These are phyloP conservation scores for Mus spretus DNA, from an alignment of 2,797 vertebrate species.

Conservation along the genomic window DNA sequence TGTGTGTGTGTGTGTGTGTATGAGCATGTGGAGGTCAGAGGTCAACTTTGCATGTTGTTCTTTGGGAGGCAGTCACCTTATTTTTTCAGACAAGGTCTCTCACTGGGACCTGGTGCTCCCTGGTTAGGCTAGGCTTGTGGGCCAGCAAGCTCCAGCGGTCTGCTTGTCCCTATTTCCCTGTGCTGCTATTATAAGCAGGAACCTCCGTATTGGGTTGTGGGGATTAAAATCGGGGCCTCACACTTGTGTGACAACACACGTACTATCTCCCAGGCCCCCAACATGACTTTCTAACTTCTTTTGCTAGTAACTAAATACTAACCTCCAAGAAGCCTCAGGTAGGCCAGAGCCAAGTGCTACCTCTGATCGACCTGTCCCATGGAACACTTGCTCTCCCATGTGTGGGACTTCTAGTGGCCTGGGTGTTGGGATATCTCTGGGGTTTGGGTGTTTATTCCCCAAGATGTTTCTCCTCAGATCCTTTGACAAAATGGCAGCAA, in stretches of 20 bases:
- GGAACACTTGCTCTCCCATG: fast-evolving
- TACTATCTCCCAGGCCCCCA: not conserved
- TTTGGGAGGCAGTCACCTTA: not conserved
- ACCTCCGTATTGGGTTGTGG: not conserved
- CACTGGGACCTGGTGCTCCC: not conserved
- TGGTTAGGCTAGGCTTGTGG: not conserved
- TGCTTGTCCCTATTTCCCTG: not conserved
- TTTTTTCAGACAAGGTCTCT: not conserved
- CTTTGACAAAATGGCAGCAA: not conserved
- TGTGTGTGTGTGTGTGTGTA: not conserved
- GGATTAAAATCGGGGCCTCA: not conserved
- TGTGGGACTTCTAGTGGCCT: not conserved
- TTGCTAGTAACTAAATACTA: not conserved
- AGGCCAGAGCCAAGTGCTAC: too few relatives aligned
- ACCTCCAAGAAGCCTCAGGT: not conserved
- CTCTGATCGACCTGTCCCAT: not conserved
- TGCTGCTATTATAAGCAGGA: not conserved
- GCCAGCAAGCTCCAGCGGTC: not conserved
- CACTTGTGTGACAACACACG: not conserved
- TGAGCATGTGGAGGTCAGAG: not conserved
- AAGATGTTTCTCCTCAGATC: not conserved
- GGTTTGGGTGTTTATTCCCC: not conserved
- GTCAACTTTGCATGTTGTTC: not conserved
- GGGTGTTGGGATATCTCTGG: not conserved
- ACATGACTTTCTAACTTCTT: not conserved